Evolutionary conservation across 2,888 invertebrate genomes (phyloP), one percentile per base, ranked within the genome.

Genomic region (Sericinus montela): DNA sequence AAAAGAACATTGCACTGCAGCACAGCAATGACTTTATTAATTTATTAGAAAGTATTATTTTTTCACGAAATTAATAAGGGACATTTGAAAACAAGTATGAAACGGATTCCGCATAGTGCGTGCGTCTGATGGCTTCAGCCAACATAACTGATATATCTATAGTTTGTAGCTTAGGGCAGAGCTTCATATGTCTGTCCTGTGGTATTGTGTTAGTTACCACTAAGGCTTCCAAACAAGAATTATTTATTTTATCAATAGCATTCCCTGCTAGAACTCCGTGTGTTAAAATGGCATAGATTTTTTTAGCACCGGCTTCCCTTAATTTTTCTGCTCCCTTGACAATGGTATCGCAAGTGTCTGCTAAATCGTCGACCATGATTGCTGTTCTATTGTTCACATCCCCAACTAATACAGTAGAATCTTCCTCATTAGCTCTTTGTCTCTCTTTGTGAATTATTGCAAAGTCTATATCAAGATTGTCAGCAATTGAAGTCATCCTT

Each of bases 131-230:
- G 45, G 99, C 99, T 85, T 99, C 99, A 11, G 99, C 98, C 72
- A 99, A 94, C 94, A 99, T 99, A 94, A 98, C 97, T 10, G 99
- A 99, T 48, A 99, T 97, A 80, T 99, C 99, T 75, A 99, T 98
- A 67, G 97, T 96, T 96, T 99, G 69, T 45, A 94, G 59, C 53
- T 86, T 89, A 0, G 93, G 90, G 69, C 95, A 96, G 63, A 92
- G 88, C 63, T 93, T 93, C 95, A 96, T 94, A 69, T 96, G 94
- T 52, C 93, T 92, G 57, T 96, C 96, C 75, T 97, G 97, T 15
- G 97, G 97, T 67, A 97, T 96, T 15, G 97, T 97, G 75, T 97
- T 97, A 45, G 97, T 97, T 34, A 97, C 97, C 35, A 97, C 96
- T 44, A 97, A 93, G 16, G 95, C 96, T 76, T 97, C 97, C 67